Percentiles rank a stretch among this genome's conserved stretches.
Conservation (phyloP, 1,140 invertebrate genomes). For the Camponotus pennsylvanicus region DNA sequence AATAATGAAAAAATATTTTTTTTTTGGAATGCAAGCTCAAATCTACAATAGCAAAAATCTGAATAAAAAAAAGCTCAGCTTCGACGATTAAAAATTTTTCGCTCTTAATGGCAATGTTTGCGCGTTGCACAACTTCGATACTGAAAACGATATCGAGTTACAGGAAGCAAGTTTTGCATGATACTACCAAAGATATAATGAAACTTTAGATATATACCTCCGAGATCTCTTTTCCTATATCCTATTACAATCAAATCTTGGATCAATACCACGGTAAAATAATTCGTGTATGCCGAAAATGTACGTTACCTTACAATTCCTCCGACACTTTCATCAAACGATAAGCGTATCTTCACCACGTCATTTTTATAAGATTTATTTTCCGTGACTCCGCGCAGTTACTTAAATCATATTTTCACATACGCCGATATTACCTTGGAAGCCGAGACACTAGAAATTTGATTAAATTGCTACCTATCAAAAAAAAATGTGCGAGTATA, state of each 20-base stretch:
- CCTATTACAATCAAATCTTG: constrained; percentile 33
- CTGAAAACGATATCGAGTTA: constrained; percentile 44
- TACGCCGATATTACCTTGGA: constrained; percentile 41
- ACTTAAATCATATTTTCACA: constrained; percentile 56
- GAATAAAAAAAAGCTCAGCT: background rate
- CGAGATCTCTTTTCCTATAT: background rate
- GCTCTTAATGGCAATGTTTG: background rate
- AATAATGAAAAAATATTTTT: constrained; percentile 14
- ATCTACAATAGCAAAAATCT: background rate
- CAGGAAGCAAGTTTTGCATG: constrained; percentile 17
- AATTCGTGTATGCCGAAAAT: constrained; percentile 25
- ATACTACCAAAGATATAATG: background rate
- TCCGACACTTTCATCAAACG: constrained; percentile 66
- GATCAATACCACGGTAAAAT: constrained; percentile 47
- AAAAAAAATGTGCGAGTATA: constrained; percentile 64
- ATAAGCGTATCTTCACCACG: constrained; percentile 76
- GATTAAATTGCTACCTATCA: constrained; percentile 53
- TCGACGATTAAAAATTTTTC: constrained; percentile 9
- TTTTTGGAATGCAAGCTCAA: too few relatives aligned
- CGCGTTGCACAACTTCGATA: constrained; percentile 14
- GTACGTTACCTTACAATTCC: constrained; percentile 68
- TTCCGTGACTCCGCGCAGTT: constrained; percentile 65
- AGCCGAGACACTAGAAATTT: constrained; percentile 65
- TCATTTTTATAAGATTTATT: constrained; percentile 79
- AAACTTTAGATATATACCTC: constrained; percentile 19